Conservation (phyloP, 2,113 vertebrate genomes). For the Stigmatopora nigra region DNA sequence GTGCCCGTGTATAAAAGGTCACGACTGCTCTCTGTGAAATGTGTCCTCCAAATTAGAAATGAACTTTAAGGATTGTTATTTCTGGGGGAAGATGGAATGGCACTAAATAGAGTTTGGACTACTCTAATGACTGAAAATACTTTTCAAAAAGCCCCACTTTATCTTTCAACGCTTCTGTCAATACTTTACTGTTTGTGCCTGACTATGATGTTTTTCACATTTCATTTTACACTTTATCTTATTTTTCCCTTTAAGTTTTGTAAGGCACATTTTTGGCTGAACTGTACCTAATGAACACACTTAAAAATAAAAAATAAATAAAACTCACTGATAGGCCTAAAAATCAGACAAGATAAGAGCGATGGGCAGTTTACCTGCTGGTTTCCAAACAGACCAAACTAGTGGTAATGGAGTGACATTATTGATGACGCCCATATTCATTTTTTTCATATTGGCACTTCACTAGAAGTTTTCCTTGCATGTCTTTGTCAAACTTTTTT, state of each 20-base stretch:
- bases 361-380: neutral
- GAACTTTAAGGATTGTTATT: conserved; percentile 6
- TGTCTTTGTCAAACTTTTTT: conserved; percentile 22
- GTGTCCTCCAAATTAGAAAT: conserved; percentile 4
- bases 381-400: neutral
- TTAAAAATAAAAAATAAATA: neutral
- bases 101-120: neutral
- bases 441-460: conserved; percentile 10
- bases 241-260: too few relatives aligned
- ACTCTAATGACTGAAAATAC: neutral
- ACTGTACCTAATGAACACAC: too few relatives aligned
- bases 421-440: conserved; percentile 12
- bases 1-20: conserved; percentile 1
- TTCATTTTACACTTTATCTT: too few relatives aligned
- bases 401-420: conserved; percentile 13
- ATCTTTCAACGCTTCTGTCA: too few relatives aligned
- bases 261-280: too few relatives aligned
- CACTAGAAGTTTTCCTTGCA: conserved; percentile 8
- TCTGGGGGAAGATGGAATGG: neutral
- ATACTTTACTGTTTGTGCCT: too few relatives aligned
- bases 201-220: too few relatives aligned
- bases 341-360: neutral
- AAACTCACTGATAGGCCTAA: neutral
- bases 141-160: too few relatives aligned
- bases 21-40: conserved; percentile 6